Evolutionary conservation across 1,140 invertebrate genomes (phyloP).

Genomic region (Bombus breviceps): DNA sequence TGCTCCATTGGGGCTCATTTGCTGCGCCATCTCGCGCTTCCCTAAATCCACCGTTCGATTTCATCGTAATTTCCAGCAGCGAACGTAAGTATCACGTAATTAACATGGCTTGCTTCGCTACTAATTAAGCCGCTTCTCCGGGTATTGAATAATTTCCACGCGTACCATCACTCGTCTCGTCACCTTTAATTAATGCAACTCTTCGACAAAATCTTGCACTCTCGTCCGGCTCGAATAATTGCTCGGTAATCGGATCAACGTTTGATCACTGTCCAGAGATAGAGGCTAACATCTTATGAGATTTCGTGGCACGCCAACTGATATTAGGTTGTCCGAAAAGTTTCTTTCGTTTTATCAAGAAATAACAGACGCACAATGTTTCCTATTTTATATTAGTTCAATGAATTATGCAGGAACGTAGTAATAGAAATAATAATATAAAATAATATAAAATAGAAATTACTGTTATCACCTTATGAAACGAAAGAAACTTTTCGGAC

Average conservation of each 20-base stretch:
- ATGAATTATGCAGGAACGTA: fast-evolving
- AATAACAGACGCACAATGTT: no score
- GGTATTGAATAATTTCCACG: conserved; percentile 31
- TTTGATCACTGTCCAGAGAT: neutral
- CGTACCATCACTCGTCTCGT: neutral
- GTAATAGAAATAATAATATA: no score
- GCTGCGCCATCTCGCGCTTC: conserved; percentile 35
- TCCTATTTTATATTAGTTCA: no score
- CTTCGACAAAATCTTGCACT: conserved; percentile 1
- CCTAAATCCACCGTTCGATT: conserved; percentile 57
- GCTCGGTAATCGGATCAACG: neutral
- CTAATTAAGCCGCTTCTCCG: conserved; percentile 36
- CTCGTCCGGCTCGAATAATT: neutral
- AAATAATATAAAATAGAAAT: no score
- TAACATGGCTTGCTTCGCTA: neutral
- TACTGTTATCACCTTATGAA: no score
- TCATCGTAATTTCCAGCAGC: conserved; percentile 46
- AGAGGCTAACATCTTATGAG: neutral
- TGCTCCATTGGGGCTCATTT: conserved; percentile 59
- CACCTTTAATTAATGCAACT: conserved; percentile 20
- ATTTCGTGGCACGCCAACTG: neutral
- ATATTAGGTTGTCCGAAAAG: no score
- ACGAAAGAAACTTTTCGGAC: no score
- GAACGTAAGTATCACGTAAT: conserved; percentile 40
- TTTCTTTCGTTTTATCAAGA: no score